Conservation (phyloP, 2,113 vertebrate genomes). For the Cercopithecus mona region DNA sequence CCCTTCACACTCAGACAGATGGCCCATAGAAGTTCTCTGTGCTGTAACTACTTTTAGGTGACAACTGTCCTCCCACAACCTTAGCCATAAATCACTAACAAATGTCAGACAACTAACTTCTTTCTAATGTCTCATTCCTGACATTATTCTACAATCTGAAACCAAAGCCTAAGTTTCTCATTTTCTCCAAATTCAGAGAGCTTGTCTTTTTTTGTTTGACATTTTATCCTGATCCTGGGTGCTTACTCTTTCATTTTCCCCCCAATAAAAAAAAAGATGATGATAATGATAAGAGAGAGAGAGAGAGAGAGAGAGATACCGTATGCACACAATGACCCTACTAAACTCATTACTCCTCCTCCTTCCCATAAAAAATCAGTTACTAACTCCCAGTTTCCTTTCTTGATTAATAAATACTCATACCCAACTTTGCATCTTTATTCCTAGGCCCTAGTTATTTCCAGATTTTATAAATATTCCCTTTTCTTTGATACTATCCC, state of each 20-base stretch:
- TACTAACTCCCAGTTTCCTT: not conserved
- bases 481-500: not conserved
- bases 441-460: not conserved
- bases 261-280: not conserved
- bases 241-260: not conserved
- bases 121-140: slow-evolving; percentile 43
- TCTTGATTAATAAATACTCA: not conserved
- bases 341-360: not conserved
- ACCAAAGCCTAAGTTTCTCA: not conserved
- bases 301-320: too few relatives aligned
- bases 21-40: not conserved
- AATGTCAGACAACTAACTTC: slow-evolving; percentile 37
- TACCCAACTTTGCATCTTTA: not conserved
- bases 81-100: slow-evolving; percentile 48
- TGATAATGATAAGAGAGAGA: not conserved
- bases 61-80: not conserved
- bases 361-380: not conserved
- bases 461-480: not conserved
- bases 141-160: slow-evolving; percentile 58
- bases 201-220: slow-evolving; percentile 57
- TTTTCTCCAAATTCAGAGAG: slow-evolving; percentile 64
- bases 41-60: not conserved
- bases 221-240: slow-evolving; percentile 33
- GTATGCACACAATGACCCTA: not conserved
- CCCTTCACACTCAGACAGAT: not conserved